Evolutionary conservation across 2,888 invertebrate species (phyloP).

Genomic region (Catotricha subobsoleta): DNA sequence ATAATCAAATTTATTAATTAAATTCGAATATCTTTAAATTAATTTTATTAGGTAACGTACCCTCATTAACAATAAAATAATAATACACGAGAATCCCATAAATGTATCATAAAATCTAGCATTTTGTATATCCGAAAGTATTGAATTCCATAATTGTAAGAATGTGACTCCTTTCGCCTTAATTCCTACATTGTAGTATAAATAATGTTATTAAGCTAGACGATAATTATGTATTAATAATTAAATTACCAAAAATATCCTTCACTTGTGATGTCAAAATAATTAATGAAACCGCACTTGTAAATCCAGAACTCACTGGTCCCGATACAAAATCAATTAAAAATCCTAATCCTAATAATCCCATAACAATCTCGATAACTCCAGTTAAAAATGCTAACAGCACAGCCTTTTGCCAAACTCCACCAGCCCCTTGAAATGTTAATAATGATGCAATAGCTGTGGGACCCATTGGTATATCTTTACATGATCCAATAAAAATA

Average conservation of each 20-base stretch:
- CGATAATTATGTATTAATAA: too few relatives aligned
- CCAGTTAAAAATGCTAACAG: constrained; percentile 60
- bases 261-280: constrained; percentile 78
- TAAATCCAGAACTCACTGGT: constrained; percentile 77
- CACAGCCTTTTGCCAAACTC: constrained; percentile 44
- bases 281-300: constrained; percentile 75
- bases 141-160: constrained; percentile 58
- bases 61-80: constrained; percentile 53
- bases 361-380: constrained; percentile 61
- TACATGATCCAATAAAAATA: constrained; percentile 74
- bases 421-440: constrained; percentile 59
- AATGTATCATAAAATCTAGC: constrained; percentile 55
- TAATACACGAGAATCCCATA: constrained; percentile 57
- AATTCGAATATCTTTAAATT: not conserved
- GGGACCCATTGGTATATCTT: constrained; percentile 84
- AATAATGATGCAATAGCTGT: constrained; percentile 81
- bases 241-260: constrained; percentile 41
- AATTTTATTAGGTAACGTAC: constrained; percentile 31
- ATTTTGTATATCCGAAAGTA: constrained; percentile 45
- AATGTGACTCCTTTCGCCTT: constrained; percentile 57
- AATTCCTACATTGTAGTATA: too few relatives aligned
- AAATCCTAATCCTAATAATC: constrained; percentile 66
- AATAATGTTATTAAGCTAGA: too few relatives aligned
- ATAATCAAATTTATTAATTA: constrained; percentile 14
- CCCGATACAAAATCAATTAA: constrained; percentile 80